Conservation (phyloP, 1,140 invertebrate species). For the Drosophila ambigua region DNA sequence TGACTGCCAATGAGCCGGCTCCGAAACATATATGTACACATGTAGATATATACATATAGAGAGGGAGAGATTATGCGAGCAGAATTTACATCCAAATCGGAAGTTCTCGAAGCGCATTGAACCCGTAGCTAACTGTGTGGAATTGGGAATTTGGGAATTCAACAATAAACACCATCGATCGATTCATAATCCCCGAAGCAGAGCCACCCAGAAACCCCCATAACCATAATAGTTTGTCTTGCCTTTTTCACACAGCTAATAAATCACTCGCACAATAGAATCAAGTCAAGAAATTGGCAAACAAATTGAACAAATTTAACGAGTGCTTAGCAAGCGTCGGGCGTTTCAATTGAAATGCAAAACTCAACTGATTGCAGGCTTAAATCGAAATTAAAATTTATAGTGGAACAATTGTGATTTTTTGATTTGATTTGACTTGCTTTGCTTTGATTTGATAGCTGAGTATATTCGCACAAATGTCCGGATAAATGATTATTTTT, state of each 20-base stretch:
- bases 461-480: constrained; percentile 5
- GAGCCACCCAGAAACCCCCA: constrained; percentile 47
- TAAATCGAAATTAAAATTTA: constrained; percentile 48
- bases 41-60: no score
- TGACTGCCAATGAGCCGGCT: constrained; percentile 60
- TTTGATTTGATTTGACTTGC: constrained; percentile 30
- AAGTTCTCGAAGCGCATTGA: constrained; percentile 64
- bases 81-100: constrained; percentile 49
- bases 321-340: constrained; percentile 29
- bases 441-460: constrained; percentile 27
- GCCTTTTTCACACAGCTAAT: constrained; percentile 14
- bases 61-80: background rate
- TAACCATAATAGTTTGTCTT: constrained; percentile 35
- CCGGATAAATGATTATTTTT: constrained; percentile 11
- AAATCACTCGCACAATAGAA: constrained; percentile 44
- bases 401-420: constrained; percentile 41
- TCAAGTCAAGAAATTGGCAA: constrained; percentile 19
- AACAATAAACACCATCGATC: background rate
- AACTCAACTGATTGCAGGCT: constrained; percentile 39
- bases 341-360: constrained; percentile 59
- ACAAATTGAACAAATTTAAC: constrained; percentile 25
- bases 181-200: constrained; percentile 28
- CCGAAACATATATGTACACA: background rate
- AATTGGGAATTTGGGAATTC: constrained; percentile 5
- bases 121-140: constrained; percentile 31